Percentiles rank a stretch among this genome's conserved stretches.
Evolutionary conservation across 2,113 vertebrate genomes (phyloP).

Genomic region (Cochlearius cochlearius): DNA sequence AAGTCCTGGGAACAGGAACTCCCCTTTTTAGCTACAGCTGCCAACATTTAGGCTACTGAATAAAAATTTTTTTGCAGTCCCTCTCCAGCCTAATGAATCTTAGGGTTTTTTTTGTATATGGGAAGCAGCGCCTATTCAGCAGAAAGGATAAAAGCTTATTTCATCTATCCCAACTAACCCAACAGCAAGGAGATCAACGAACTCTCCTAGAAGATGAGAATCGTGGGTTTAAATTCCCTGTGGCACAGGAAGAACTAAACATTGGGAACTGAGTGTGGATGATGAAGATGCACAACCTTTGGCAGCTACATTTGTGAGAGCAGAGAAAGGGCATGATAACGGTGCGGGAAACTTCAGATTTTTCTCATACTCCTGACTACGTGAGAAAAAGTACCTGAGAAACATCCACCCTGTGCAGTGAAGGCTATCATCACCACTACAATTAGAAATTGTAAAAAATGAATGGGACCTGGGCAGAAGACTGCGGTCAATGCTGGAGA

Average conservation of each 20-base stretch:
- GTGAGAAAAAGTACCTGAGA: not conserved
- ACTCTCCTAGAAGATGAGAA: not conserved
- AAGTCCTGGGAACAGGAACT: not conserved
- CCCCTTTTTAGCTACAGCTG: not conserved
- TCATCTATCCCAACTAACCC: not conserved
- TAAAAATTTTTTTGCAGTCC: not conserved
- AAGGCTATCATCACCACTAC: not conserved
- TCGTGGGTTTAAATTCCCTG: not conserved
- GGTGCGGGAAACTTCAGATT: not conserved
- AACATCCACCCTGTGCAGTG: not conserved
- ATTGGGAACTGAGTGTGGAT: not conserved
- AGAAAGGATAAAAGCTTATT: not conserved
- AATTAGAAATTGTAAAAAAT: not conserved
- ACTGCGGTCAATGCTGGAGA: not conserved
- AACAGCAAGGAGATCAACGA: not conserved
- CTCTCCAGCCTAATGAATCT: not conserved
- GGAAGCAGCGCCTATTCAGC: not conserved
- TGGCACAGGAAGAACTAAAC: not conserved
- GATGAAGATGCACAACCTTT: not conserved
- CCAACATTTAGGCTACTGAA: not conserved
- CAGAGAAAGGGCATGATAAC: not conserved
- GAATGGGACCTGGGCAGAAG: not conserved
- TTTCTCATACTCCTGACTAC: not conserved
- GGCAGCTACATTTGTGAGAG: not conserved
- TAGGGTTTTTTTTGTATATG: not conserved